phyloP scores from a whole-genome alignment of 2,797 vertebrate genomes.

The Halcyon badia region DNA sequence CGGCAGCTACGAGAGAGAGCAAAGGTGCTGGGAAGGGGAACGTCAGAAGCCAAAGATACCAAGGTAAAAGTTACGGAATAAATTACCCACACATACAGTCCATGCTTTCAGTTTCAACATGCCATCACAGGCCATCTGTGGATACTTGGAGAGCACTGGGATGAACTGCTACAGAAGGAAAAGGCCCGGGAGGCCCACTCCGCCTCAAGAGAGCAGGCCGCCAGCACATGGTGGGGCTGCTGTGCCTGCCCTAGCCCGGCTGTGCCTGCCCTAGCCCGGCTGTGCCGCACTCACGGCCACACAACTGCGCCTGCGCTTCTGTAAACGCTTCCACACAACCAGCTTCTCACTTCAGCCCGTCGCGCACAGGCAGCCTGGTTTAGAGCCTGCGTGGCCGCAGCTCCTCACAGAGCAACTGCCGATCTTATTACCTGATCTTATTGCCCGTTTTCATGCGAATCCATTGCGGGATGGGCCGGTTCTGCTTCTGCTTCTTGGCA shows the following conservation, averaged over 20 bases:
- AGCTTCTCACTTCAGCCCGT: accelerated
- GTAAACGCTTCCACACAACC: accelerated
- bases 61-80: not conserved
- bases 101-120: accelerated
- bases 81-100: accelerated
- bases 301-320: accelerated
- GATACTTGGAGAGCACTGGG: not conserved
- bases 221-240: accelerated
- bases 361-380: accelerated
- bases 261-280: accelerated
- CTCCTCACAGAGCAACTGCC: not conserved
- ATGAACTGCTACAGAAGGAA: accelerated
- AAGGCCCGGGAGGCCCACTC: accelerated
- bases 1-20: accelerated
- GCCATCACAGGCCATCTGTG: accelerated
- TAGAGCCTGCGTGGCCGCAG: not conserved
- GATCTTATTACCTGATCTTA: conserved; percentile 90
- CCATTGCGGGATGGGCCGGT: conserved; percentile 99
- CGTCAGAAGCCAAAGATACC: accelerated
- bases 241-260: accelerated
- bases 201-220: not conserved
- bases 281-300: accelerated
- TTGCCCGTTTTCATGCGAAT: conserved; percentile 99
- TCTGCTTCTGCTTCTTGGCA: conserved; percentile 99
- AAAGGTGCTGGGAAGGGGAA: not conserved